phyloP scores from a whole-genome alignment of 2,888 invertebrate genomes.

The Diarsia brunnea region DNA sequence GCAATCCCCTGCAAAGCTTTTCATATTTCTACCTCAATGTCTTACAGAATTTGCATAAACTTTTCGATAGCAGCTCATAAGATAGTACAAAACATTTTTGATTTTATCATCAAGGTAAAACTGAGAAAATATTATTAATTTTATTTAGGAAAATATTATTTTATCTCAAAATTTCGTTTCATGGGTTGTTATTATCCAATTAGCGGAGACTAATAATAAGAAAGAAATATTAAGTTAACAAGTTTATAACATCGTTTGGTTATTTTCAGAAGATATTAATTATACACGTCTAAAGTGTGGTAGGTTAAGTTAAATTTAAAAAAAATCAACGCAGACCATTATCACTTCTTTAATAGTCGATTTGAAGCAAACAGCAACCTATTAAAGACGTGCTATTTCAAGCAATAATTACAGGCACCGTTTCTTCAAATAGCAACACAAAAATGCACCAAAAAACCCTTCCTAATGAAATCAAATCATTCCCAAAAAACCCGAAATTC shows the following conservation, averaged over 20 bases:
- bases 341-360: neutral
- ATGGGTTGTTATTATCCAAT: too few relatives aligned
- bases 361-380: constrained; percentile 12
- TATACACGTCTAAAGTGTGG: too few relatives aligned
- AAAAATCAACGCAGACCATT: neutral
- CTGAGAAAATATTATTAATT: too few relatives aligned
- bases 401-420: neutral
- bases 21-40: neutral
- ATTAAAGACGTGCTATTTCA: constrained; percentile 7
- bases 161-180: too few relatives aligned
- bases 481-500: constrained; percentile 7
- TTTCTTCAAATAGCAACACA: neutral
- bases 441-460: constrained; percentile 2
- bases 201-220: too few relatives aligned
- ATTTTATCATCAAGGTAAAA: too few relatives aligned
- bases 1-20: neutral
- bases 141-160: too few relatives aligned
- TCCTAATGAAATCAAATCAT: constrained; percentile 22
- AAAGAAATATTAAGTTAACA: too few relatives aligned
- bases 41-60: neutral
- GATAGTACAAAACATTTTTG: too few relatives aligned
- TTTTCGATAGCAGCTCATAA: too few relatives aligned
- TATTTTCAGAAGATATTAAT: too few relatives aligned
- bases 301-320: neutral
- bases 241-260: too few relatives aligned